A percentile compares a stretch with the other conserved stretches of the same genome.
phyloP scores from a whole-genome alignment of 2,888 invertebrate species.

The Heliothis peltigera region DNA sequence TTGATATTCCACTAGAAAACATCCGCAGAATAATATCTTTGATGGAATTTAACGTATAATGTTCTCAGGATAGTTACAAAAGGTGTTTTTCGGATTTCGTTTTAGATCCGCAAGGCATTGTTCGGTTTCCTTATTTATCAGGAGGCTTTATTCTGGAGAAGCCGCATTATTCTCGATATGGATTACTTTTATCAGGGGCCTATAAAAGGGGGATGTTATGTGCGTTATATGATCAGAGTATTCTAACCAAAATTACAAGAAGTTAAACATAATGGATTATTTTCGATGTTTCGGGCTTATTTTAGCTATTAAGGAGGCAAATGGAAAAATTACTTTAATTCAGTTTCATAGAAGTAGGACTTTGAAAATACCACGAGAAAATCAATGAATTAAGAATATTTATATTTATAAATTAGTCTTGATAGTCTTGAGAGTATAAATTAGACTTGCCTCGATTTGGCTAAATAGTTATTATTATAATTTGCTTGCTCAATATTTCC shows the following conservation, averaged over 20 bases:
- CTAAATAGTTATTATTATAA: no score
- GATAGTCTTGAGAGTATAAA: no score
- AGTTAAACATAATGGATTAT: not conserved
- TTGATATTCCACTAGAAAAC: constrained; percentile 39
- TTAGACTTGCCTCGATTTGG: no score
- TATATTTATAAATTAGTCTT: no score
- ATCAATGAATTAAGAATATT: no score
- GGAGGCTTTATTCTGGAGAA: constrained; percentile 14
- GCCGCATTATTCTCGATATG: constrained; percentile 19
- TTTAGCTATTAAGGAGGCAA: no score
- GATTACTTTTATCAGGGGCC: constrained; percentile 8
- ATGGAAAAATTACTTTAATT: no score
- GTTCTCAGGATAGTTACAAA: constrained; percentile 43
- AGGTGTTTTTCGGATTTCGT: constrained; percentile 42
- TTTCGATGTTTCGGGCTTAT: no score
- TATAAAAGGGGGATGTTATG: constrained; percentile 5
- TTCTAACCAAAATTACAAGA: not conserved
- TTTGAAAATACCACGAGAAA: no score
- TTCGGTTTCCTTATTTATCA: constrained; percentile 28
- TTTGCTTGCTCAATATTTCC: no score
- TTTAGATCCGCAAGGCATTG: constrained; percentile 27
- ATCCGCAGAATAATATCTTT: constrained; percentile 43
- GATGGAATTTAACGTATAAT: constrained; percentile 40
- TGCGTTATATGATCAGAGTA: not conserved
- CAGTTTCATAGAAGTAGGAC: no score